These are phyloP conservation scores for Scolopax rusticola DNA, from an alignment of 2,797 vertebrate species.

Conservation along the genomic window DNA sequence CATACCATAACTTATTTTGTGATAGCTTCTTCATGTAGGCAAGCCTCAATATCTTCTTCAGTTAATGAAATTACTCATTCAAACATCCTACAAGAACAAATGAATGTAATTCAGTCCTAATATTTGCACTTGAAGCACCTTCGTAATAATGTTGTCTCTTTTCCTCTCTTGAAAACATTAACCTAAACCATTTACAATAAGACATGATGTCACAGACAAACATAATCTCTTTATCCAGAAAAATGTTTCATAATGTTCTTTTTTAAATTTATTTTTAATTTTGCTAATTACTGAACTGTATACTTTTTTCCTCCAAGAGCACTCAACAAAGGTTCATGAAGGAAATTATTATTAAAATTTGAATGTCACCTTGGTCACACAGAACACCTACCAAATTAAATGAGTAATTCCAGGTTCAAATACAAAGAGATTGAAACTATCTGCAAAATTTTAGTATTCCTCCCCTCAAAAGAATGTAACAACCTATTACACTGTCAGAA, in stretches of 20 bases:
- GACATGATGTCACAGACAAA: neutral
- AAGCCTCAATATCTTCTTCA: neutral
- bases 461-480: neutral
- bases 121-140: neutral
- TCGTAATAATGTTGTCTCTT: neutral
- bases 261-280: neutral
- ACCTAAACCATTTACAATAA: neutral
- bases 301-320: neutral
- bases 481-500: neutral
- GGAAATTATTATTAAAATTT: neutral
- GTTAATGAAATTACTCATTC: slow-evolving; percentile 12
- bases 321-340: neutral
- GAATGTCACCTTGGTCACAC: neutral
- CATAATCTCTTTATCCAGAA: neutral
- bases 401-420: neutral
- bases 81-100: neutral
- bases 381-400: neutral
- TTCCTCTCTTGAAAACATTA: neutral
- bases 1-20: neutral
- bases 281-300: neutral
- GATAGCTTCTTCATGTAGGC: neutral
- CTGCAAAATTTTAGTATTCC: neutral
- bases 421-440: neutral
- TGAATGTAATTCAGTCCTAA: neutral
- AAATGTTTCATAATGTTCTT: neutral